Percentiles rank a stretch among this genome's conserved stretches.
Conservation (phyloP, 2,888 invertebrate genomes). For the Andricus quercusramuli region DNA sequence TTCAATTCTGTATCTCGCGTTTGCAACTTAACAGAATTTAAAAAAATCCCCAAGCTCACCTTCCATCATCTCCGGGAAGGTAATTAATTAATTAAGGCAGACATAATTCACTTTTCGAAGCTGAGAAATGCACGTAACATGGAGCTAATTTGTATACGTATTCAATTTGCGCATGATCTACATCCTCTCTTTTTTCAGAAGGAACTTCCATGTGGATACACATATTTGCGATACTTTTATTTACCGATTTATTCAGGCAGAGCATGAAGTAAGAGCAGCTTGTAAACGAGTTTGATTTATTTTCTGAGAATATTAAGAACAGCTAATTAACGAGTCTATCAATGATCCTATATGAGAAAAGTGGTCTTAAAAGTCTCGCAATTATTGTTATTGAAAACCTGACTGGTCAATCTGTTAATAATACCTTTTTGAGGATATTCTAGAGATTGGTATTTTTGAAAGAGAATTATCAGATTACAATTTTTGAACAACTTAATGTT, state of each 20-base stretch:
- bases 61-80: background rate
- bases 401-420: too few relatives aligned
- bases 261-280: background rate
- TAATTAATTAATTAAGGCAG: background rate
- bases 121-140: background rate
- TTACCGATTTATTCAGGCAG: background rate
- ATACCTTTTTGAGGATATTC: too few relatives aligned
- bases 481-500: too few relatives aligned
- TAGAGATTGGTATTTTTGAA: too few relatives aligned
- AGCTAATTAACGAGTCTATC: too few relatives aligned
- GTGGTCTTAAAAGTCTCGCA: too few relatives aligned
- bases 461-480: too few relatives aligned
- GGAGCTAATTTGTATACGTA: background rate
- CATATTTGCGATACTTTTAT: background rate
- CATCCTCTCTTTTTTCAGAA: background rate
- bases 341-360: too few relatives aligned
- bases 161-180: background rate
- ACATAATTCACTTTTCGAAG: background rate
- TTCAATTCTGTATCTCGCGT: background rate
- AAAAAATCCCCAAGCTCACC: background rate
- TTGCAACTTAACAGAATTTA: background rate
- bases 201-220: background rate
- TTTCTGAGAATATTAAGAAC: too few relatives aligned
- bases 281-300: constrained; percentile 1
- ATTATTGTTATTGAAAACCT: too few relatives aligned